Conservation (phyloP, 2,888 invertebrate species). For the Griposia aprilina region DNA sequence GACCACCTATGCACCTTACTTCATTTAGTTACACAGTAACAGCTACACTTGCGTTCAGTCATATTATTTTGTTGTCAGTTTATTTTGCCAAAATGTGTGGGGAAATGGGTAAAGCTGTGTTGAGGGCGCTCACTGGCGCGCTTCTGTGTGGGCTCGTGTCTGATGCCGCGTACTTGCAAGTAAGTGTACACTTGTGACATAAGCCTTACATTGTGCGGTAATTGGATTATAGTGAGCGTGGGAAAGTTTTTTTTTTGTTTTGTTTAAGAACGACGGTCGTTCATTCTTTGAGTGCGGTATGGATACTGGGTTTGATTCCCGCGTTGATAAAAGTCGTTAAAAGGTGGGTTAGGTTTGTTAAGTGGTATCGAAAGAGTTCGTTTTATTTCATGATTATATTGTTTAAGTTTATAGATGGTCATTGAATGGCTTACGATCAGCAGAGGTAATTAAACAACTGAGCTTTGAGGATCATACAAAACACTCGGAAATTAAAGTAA, state of each 20-base stretch:
- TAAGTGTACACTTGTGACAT: constrained; percentile 65
- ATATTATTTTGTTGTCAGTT: constrained; percentile 46
- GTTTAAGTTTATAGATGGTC: neutral
- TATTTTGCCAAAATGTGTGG: constrained; percentile 82
- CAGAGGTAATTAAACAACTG: neutral
- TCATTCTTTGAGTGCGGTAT: constrained; percentile 22
- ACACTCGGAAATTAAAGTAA: neutral
- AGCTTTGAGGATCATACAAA: neutral
- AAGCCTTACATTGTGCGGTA: constrained; percentile 26
- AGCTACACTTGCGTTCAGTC: constrained; percentile 58
- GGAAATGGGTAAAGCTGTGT: constrained; percentile 88
- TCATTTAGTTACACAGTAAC: constrained; percentile 62
- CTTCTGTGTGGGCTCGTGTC: constrained; percentile 85
- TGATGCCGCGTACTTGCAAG: constrained; percentile 88
- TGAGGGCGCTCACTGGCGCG: constrained; percentile 87
- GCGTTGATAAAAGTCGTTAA: constrained; percentile 2
- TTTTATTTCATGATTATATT: neutral
- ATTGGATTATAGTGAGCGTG: constrained; percentile 36
- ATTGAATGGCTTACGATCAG: neutral
- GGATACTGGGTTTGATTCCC: constrained; percentile 14
- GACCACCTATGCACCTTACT: constrained; percentile 50
- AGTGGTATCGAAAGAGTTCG: neutral
- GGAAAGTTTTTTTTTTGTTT: constrained; percentile 26
- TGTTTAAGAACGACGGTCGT: constrained; percentile 5
- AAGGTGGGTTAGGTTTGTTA: neutral